A percentile compares a stretch with the other conserved stretches of the same genome.
These are phyloP conservation scores for Microplitis deprimator DNA, from an alignment of 2,888 invertebrate species.

Conservation along the genomic window DNA sequence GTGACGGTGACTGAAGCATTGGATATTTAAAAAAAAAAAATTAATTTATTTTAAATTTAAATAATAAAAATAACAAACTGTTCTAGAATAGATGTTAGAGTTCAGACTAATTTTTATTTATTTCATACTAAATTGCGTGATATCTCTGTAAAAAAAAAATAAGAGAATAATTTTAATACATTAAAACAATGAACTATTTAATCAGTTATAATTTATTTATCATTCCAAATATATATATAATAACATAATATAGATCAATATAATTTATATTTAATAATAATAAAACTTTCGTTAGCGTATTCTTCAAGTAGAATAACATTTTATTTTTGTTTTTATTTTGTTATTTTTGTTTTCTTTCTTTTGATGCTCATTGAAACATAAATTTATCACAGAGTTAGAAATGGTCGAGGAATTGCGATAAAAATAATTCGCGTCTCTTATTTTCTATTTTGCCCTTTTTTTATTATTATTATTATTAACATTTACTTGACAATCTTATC, in stretches of 20 bases:
- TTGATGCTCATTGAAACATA: constrained; percentile 27
- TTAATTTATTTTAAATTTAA: neutral
- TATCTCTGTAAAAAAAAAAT: neutral
- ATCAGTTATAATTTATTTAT: constrained; percentile 18
- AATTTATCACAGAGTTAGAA: constrained; percentile 41
- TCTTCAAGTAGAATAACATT: constrained; percentile 7
- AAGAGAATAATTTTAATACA: neutral
- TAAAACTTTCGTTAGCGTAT: constrained; percentile 31
- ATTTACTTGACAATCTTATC: constrained; percentile 5
- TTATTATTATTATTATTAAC: neutral
- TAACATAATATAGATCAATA: neutral
- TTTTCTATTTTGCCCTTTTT: neutral
- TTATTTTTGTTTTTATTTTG: neutral
- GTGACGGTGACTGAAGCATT: constrained; percentile 73
- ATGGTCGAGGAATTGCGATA: constrained; percentile 37
- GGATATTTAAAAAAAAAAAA: constrained; percentile 50
- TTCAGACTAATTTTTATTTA: neutral
- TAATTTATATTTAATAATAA: constrained; percentile 23
- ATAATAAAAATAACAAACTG: neutral
- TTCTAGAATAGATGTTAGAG: neutral
- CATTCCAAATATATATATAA: constrained; percentile 2
- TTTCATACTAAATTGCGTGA: constrained; percentile 8
- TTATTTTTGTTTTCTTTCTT: constrained; percentile 18
- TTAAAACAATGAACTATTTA: constrained; percentile 8
- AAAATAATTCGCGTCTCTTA: constrained; percentile 25